Evolutionary conservation across 2,797 vertebrate species (phyloP).

Genomic region (Darevskia nairensis): DNA sequence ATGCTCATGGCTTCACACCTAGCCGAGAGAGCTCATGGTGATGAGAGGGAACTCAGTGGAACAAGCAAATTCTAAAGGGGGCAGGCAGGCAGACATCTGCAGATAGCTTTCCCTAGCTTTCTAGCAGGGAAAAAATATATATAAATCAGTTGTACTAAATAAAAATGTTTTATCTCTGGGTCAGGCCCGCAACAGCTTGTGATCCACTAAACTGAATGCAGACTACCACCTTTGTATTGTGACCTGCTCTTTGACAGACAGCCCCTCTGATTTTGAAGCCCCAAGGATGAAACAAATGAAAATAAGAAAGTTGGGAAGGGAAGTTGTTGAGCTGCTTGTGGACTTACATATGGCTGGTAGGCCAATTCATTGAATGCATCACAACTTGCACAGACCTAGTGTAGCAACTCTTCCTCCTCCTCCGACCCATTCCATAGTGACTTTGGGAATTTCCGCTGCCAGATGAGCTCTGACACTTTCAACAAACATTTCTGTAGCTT

Average conservation of each 20-base stretch:
- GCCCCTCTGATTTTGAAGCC: background rate
- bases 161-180: background rate
- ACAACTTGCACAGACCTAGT: background rate
- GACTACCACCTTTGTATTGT: background rate
- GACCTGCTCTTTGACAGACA: background rate
- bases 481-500: background rate
- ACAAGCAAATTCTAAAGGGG: conserved; percentile 39
- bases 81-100: rapidly evolving
- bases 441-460: background rate
- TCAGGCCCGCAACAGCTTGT: background rate
- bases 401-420: background rate
- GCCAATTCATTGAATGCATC: background rate
- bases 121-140: background rate
- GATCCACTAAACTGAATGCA: background rate
- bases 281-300: background rate
- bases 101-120: conserved; percentile 13
- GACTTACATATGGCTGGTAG: background rate
- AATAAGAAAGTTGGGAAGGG: no score
- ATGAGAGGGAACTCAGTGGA: conserved; percentile 26
- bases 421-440: background rate
- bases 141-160: conserved; percentile 5
- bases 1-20: conserved; percentile 54
- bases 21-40: conserved; percentile 43
- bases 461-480: background rate
- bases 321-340: background rate